Evolutionary conservation across 2,797 vertebrate genomes (phyloP).

Genomic region (Gadopsis marmoratus): DNA sequence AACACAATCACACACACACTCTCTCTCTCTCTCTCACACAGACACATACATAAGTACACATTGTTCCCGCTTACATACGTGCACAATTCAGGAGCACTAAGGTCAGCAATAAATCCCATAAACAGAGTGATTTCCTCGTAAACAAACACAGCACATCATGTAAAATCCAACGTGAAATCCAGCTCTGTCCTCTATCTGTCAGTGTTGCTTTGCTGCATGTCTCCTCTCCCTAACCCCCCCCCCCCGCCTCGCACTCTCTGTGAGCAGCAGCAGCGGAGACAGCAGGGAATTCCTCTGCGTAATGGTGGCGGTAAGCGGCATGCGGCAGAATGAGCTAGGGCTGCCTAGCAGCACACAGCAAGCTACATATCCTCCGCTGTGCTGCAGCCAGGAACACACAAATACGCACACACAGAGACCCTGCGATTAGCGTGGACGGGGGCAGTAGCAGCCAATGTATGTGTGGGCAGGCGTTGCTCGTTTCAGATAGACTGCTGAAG

Average conservation of each 20-base stretch:
- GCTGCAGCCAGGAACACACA: conserved; percentile 62
- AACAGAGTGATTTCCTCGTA: conserved; percentile 25
- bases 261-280: conserved; percentile 62
- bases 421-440: conserved; percentile 62
- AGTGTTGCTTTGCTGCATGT: conserved; percentile 63
- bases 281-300: conserved; percentile 81
- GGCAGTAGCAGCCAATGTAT: conserved; percentile 50
- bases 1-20: conserved; percentile 30
- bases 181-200: conserved; percentile 68
- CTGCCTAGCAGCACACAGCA: conserved; percentile 69
- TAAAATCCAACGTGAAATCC: conserved; percentile 61
- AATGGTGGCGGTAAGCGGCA: conserved; percentile 76
- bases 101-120: conserved; percentile 55
- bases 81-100: conserved; percentile 44
- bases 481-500: conserved; percentile 79
- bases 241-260: conserved; percentile 45
- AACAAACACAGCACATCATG: conserved; percentile 55
- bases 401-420: conserved; percentile 36
- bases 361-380: conserved; percentile 69
- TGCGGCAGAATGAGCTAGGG: conserved; percentile 77
- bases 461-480: conserved; percentile 63
- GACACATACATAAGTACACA: conserved; percentile 51
- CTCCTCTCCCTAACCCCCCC: conserved; percentile 54
- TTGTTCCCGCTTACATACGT: conserved; percentile 65
- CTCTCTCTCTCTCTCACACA: conserved; percentile 15